Evolutionary conservation across 2,888 invertebrate genomes (phyloP).

Genomic region (Eustalomyia histrio): DNA sequence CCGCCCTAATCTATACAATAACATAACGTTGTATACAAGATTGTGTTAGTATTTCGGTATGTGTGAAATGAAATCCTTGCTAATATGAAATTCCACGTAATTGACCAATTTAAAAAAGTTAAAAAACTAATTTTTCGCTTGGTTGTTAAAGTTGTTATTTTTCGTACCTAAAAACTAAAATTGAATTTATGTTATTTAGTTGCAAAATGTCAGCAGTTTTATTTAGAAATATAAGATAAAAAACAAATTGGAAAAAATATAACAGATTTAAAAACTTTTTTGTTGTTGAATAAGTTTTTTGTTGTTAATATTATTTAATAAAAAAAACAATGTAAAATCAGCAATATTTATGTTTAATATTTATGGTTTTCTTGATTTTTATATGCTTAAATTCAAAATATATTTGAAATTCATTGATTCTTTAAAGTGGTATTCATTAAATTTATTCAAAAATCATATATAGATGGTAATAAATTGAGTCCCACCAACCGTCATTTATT

Average conservation of each 20-base stretch:
- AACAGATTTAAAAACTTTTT: slow-evolving; percentile 34
- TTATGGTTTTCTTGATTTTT: neutral
- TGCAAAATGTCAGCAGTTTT: slow-evolving; percentile 51
- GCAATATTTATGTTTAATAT: neutral
- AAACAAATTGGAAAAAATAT: neutral
- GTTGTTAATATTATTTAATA: too few relatives aligned
- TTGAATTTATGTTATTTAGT: slow-evolving; percentile 53
- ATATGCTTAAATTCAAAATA: slow-evolving; percentile 1
- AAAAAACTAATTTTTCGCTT: slow-evolving; percentile 77
- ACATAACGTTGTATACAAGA: neutral
- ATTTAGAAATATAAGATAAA: neutral
- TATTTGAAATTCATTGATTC: too few relatives aligned
- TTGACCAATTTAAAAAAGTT: slow-evolving; percentile 76
- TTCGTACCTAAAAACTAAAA: slow-evolving; percentile 66
- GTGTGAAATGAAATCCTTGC: slow-evolving; percentile 68
- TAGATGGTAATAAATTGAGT: too few relatives aligned
- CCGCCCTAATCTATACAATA: too few relatives aligned
- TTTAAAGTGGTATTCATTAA: neutral
- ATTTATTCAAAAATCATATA: slow-evolving; percentile 33
- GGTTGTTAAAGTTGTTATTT: slow-evolving; percentile 67
- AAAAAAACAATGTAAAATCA: neutral
- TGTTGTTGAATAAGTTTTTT: slow-evolving; percentile 1
- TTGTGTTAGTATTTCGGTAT: slow-evolving; percentile 22
- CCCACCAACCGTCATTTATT: too few relatives aligned
- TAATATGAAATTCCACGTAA: slow-evolving; percentile 73